Percentiles rank a stretch among this genome's conserved stretches.
Conservation (phyloP, 2,888 invertebrate genomes). For the Plemyria rubiginata region DNA sequence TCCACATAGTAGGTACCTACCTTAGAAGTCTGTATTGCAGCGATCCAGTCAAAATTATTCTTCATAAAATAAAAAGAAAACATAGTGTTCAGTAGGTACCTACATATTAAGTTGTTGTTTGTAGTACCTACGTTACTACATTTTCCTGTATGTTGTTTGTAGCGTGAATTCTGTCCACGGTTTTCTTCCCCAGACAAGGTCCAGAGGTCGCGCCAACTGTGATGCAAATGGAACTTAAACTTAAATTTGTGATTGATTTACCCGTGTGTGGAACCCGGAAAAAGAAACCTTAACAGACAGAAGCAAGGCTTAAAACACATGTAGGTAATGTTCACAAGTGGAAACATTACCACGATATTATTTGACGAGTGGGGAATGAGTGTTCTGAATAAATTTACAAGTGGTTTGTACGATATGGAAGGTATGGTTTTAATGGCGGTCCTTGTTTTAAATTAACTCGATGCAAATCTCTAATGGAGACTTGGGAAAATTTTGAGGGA, state of each 20-base stretch:
- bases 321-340: conserved; percentile 41
- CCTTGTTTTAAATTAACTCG: conserved; percentile 66
- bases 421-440: conserved; percentile 69
- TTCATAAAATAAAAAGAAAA: no score
- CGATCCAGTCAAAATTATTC: no score
- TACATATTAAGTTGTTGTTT: no score
- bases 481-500: conserved; percentile 28
- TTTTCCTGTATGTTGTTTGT: background rate
- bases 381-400: conserved; percentile 79
- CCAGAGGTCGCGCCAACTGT: conserved; percentile 56
- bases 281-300: conserved; percentile 46
- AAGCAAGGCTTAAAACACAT: conserved; percentile 46
- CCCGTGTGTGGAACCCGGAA: conserved; percentile 27
- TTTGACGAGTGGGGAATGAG: conserved; percentile 71
- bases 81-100: no score
- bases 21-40: no score
- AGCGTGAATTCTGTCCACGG: background rate
- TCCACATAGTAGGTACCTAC: no score
- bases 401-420: conserved; percentile 69
- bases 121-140: no score
- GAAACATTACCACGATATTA: conserved; percentile 63
- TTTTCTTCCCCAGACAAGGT: conserved; percentile 10
- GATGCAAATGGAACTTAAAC: conserved; percentile 72
- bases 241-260: conserved; percentile 56
- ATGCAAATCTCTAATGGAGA: conserved; percentile 49